Conservation (phyloP, 2,113 vertebrate genomes). For the Petrocephalus microphthalmus region DNA sequence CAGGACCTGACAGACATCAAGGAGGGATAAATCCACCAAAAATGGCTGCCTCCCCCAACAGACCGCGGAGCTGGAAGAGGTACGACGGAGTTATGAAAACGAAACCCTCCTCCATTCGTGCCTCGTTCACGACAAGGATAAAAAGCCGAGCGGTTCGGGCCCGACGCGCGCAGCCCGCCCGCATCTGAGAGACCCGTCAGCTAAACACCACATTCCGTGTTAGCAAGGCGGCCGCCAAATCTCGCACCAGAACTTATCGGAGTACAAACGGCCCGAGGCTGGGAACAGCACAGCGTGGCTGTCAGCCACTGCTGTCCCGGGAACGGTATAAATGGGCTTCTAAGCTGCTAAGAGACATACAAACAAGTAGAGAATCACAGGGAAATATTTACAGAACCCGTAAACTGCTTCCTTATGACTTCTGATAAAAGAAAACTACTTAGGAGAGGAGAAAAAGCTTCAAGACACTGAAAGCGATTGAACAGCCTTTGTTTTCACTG, state of each 20-base stretch:
- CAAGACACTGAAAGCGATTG: background rate
- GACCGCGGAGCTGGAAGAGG: constrained; percentile 31
- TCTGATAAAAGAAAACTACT: background rate
- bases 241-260: background rate
- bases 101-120: background rate
- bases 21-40: background rate
- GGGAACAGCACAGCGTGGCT: background rate
- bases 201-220: background rate
- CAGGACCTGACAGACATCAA: constrained; percentile 3
- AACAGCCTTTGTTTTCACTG: background rate
- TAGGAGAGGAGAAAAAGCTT: background rate
- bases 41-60: constrained; percentile 10
- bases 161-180: background rate
- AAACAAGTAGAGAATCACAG: background rate
- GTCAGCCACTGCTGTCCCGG: background rate
- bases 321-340: background rate
- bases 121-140: background rate
- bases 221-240: background rate
- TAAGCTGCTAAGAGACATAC: background rate
- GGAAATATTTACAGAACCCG: background rate
- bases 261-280: background rate
- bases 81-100: background rate
- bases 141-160: background rate
- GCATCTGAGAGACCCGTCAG: background rate
- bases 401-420: constrained; percentile 1